phyloP scores from a whole-genome alignment of 2,888 invertebrate species.

The Cordilura impudica region DNA sequence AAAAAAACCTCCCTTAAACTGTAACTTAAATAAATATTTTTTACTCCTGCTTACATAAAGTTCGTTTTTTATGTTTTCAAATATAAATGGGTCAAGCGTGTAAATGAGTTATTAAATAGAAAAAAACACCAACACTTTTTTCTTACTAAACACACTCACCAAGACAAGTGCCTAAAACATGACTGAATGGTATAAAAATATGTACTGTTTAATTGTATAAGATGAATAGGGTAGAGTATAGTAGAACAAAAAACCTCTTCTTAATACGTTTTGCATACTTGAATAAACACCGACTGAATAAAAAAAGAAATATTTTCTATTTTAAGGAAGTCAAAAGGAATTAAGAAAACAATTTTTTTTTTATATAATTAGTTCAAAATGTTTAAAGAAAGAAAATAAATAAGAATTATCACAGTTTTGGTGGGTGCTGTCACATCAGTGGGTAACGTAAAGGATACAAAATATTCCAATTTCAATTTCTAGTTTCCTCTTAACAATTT shows the following conservation, averaged over 20 bases:
- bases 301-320: background rate
- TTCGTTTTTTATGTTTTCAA: background rate
- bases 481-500: no score
- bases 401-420: no score
- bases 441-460: no score
- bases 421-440: no score
- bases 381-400: no score
- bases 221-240: background rate
- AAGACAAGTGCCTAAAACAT: background rate
- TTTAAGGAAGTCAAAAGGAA: no score
- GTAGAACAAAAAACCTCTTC: background rate
- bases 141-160: background rate
- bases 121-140: slow-evolving; percentile 15
- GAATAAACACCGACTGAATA: background rate
- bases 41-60: background rate
- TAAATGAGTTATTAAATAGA: slow-evolving; percentile 51
- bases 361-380: no score
- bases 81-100: slow-evolving; percentile 55
- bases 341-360: no score
- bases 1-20: background rate
- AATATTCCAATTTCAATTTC: no score
- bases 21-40: background rate
- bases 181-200: background rate
- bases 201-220: background rate
- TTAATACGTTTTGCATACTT: background rate